These are phyloP conservation scores for Buceros bicornis DNA, from an alignment of 2,797 vertebrate genomes.

Conservation along the genomic window DNA sequence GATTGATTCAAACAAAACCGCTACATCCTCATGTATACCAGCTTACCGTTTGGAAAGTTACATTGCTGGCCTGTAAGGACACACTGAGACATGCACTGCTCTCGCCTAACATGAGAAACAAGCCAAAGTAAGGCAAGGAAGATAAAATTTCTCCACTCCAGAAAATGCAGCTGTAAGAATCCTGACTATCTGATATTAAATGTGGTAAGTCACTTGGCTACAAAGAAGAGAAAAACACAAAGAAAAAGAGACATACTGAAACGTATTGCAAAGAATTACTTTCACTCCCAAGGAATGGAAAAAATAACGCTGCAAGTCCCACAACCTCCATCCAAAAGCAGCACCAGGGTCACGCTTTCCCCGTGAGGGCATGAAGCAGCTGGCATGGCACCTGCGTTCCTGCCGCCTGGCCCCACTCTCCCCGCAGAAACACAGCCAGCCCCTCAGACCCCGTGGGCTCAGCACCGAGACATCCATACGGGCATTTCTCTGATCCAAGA, in stretches of 20 bases:
- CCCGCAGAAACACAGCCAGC: background rate
- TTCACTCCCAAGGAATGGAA: background rate
- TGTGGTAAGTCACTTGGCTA: background rate
- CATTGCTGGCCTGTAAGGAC: background rate
- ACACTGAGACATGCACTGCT: background rate
- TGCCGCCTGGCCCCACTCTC: background rate
- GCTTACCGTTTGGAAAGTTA: background rate
- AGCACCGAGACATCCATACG: fast-evolving
- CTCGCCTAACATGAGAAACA: background rate
- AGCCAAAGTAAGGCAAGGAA: background rate
- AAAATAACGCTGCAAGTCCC: background rate
- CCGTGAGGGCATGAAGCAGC: background rate
- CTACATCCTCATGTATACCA: background rate
- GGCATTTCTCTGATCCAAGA: background rate
- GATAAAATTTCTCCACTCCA: background rate
- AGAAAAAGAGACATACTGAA: background rate
- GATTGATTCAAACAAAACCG: background rate
- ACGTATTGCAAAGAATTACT: background rate
- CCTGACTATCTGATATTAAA: background rate
- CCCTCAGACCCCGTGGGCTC: fast-evolving
- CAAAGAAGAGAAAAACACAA: background rate
- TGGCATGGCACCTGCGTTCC: background rate
- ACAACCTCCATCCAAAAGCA: background rate
- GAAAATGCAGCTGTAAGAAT: background rate
- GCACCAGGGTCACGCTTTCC: fast-evolving